Base-by-base conservation (phyloP, 2,797 vertebrate genomes). In the Serranus cabrilla region DNA sequence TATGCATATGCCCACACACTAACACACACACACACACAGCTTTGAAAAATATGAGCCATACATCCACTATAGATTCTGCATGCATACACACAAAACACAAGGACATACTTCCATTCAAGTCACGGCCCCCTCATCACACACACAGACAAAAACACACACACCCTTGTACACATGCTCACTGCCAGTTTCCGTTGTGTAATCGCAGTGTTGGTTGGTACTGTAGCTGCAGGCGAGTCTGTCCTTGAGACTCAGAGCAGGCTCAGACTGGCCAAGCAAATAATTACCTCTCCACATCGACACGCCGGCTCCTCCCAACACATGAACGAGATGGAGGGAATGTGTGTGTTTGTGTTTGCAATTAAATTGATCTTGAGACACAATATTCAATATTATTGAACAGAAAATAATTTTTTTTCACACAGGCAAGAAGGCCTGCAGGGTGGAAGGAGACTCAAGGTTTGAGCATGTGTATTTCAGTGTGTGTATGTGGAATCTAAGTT, bases 241-340 rank as follows among this genome's bases (percentile, higher is more conserved):
- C 89, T 93, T 92, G 91, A 90, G 80, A 81, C 77, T 82, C 70
- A 66, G 80, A 91, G 69, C 81, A 82, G 73, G 78, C 79, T 88
- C 88, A 87, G 90, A 89, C 83, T 71, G 83, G 85, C 87, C 89
- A 86, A 91, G 91, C 92, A 93, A 93, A 93, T 93, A 92, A 94
- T 94, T 91, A 89, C 91, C 78, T 89, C 89, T 89, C 70, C 60
- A 83, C 77, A 70, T 66, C 76, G 74, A 83, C 72, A 82, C 17
- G n/a, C 61, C 23, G 43, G 55, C 71, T 82, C 56, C 76, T 25
- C 63, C 67, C 56, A 70, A 70, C 72, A 76, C 56, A 69, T 76
- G 56, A 82, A 73, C 17, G 9, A 57, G 49, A 45, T 12, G 3
- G 50, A 55, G 43, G 4, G 46, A 39, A 55, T 34, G 56, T 64